These are phyloP conservation scores for Pterocles orientalis DNA, from an alignment of 2,113 vertebrate species.

Conservation along the genomic window DNA sequence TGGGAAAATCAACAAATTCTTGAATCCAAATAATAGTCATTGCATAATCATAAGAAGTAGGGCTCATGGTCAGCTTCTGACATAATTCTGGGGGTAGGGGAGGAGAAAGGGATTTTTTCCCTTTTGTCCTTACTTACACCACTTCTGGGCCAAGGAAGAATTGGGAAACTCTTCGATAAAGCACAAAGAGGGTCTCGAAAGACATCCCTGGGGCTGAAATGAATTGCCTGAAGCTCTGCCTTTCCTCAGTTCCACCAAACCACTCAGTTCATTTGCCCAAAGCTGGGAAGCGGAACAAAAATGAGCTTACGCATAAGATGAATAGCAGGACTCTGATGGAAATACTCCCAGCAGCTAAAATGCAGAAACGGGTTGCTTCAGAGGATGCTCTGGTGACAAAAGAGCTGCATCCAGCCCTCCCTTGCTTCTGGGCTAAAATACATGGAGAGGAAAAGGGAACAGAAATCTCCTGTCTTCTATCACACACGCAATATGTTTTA, in stretches of 20 bases:
- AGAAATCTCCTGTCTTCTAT: neutral
- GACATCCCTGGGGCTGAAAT: neutral
- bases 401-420: neutral
- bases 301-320: neutral
- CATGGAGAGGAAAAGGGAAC: rapidly evolving
- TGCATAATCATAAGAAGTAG: neutral
- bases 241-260: neutral
- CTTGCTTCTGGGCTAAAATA: neutral
- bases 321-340: neutral
- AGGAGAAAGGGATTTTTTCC: rapidly evolving
- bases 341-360: neutral
- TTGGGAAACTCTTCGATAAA: neutral
- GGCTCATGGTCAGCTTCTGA: neutral
- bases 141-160: neutral
- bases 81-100: neutral
- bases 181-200: neutral
- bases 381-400: neutral
- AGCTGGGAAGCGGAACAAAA: neutral
- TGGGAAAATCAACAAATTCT: neutral
- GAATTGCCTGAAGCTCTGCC: neutral
- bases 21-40: neutral
- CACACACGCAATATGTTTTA: neutral
- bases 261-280: neutral
- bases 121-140: neutral
- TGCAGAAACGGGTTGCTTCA: neutral